A percentile compares a stretch with the other conserved stretches of the same genome.
These are phyloP conservation scores for Eilema depressum DNA, from an alignment of 2,888 invertebrate genomes.

Conservation along the genomic window DNA sequence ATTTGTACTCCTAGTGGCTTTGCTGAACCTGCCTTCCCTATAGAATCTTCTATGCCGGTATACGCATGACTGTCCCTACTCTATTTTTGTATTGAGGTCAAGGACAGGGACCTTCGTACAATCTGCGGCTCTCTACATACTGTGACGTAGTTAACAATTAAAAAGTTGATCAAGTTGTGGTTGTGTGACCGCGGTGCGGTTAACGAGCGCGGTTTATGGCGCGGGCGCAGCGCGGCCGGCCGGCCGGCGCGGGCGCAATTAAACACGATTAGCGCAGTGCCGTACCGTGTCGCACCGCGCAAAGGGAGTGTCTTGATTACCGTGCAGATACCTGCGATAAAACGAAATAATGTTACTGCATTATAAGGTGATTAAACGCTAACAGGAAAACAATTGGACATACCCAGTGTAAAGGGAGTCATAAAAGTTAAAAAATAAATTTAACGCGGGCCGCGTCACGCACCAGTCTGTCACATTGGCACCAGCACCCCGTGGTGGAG, in stretches of 20 bases:
- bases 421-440: conserved; percentile 10
- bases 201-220: conserved; percentile 59
- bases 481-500: not conserved
- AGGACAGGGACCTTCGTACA: not conserved
- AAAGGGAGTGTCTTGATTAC: conserved; percentile 21
- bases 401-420: not conserved
- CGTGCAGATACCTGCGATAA: conserved; percentile 24
- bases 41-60: not conserved
- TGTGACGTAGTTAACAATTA: not conserved
- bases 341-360: conserved; percentile 17
- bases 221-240: conserved; percentile 20
- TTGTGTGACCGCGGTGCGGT: conserved; percentile 19
- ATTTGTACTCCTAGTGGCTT: too few species aligned
- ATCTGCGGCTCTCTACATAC: not conserved
- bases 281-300: conserved; percentile 15
- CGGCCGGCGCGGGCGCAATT: conserved; percentile 31
- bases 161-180: conserved; percentile 1
- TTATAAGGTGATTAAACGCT: conserved; percentile 23
- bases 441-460: not conserved
- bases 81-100: not conserved
- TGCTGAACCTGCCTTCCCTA: not conserved
- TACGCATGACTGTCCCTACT: not conserved
- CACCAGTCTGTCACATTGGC: not conserved
- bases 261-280: conserved; percentile 46
- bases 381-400: conserved; percentile 14